phyloP scores from a whole-genome alignment of 1,140 invertebrate genomes.

The Tetranychus urticae region DNA sequence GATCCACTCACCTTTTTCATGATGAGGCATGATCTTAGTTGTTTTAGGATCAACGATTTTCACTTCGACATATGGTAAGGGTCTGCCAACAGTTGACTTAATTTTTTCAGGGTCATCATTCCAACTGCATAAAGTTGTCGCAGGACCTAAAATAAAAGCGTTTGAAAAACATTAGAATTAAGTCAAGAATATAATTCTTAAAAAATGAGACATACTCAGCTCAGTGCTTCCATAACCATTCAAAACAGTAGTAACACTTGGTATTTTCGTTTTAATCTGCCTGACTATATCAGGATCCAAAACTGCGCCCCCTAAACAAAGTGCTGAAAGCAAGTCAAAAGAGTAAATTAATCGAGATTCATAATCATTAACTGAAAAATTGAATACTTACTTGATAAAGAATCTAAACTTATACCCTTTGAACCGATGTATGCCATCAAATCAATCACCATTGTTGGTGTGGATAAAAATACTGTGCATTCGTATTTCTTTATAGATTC shows the following conservation, averaged over 20 bases:
- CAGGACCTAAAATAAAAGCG: background rate
- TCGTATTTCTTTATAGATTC: background rate
- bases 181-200: background rate
- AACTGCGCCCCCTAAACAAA: slow-evolving; percentile 3
- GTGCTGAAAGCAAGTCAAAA: background rate
- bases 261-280: background rate
- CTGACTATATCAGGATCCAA: slow-evolving; percentile 5
- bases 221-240: slow-evolving; percentile 10
- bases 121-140: background rate
- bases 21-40: slow-evolving; percentile 43
- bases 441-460: slow-evolving; percentile 91
- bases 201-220: background rate
- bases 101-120: background rate
- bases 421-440: slow-evolving; percentile 24
- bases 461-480: slow-evolving; percentile 56
- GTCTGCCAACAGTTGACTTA: slow-evolving; percentile 44
- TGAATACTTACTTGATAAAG: background rate
- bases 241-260: background rate
- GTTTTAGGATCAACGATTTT: slow-evolving; percentile 42
- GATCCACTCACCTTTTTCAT: slow-evolving; percentile 20
- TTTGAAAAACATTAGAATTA: background rate
- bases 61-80: slow-evolving; percentile 49
- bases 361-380: background rate
- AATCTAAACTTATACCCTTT: background rate
- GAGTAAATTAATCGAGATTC: background rate